These are phyloP conservation scores for Prionailurus viverrinus DNA, from an alignment of 2,113 vertebrate genomes.

Conservation along the genomic window DNA sequence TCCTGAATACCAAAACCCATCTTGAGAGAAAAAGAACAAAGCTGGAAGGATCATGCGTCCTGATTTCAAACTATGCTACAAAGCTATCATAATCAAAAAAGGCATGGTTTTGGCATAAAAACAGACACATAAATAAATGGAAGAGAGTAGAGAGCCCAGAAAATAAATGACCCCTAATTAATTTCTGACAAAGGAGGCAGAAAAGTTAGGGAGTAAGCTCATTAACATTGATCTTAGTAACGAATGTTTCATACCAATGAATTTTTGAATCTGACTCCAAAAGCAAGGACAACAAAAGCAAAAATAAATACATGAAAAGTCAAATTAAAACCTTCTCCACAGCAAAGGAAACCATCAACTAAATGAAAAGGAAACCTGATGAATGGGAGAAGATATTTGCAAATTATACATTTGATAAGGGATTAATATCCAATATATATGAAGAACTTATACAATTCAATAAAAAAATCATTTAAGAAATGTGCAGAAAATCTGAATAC, in stretches of 20 bases:
- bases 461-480: no score
- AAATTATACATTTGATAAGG: not conserved
- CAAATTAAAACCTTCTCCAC: not conserved
- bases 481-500: no score
- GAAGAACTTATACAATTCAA: no score
- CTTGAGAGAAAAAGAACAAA: not conserved
- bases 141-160: not conserved
- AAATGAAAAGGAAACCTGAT: not conserved
- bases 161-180: not conserved
- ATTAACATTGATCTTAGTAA: not conserved
- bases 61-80: not conserved
- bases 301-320: not conserved
- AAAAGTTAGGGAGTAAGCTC: not conserved
- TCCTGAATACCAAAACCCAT: not conserved
- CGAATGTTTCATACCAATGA: not conserved
- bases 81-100: not conserved
- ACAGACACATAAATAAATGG: not conserved
- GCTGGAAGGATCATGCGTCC: not conserved
- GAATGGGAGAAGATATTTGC: not conserved
- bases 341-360: not conserved
- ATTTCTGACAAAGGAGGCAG: not conserved
- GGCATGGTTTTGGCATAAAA: not conserved
- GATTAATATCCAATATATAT: no score
- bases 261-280: not conserved
- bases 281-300: not conserved